Percentiles rank a stretch among this genome's conserved stretches.
These are phyloP conservation scores for Gandaritis pyraliata DNA, from an alignment of 2,888 invertebrate species.

Conservation along the genomic window DNA sequence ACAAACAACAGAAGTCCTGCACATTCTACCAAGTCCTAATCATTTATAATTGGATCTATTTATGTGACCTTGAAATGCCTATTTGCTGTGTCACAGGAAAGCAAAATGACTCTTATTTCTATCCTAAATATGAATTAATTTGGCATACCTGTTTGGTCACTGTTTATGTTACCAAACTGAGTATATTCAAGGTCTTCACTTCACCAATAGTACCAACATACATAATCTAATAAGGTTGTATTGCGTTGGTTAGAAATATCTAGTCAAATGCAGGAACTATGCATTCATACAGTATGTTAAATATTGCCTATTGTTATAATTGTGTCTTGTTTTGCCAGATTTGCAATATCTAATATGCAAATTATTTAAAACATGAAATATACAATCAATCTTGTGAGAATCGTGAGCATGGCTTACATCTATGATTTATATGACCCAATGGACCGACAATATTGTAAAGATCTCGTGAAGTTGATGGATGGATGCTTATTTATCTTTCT, in stretches of 20 bases:
- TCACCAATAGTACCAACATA: slow-evolving; percentile 25
- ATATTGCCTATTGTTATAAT: background rate
- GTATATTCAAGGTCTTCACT: slow-evolving; percentile 27
- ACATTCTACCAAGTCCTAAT: slow-evolving; percentile 3
- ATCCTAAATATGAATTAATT: background rate
- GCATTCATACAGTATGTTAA: background rate
- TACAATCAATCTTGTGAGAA: too few species aligned
- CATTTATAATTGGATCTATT: slow-evolving; percentile 8
- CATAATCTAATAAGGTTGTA: slow-evolving; percentile 34
- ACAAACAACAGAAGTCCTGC: background rate
- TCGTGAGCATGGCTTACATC: too few species aligned
- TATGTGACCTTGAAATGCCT: slow-evolving; percentile 26
- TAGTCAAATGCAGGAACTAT: background rate
- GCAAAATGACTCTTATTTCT: slow-evolving; percentile 6
- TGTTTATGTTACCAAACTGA: slow-evolving; percentile 17
- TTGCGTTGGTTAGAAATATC: slow-evolving; percentile 9
- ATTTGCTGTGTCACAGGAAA: slow-evolving; percentile 7
- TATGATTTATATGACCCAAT: too few species aligned
- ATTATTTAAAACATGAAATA: too few species aligned
- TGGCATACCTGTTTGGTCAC: slow-evolving; percentile 17
- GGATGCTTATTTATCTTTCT: too few species aligned
- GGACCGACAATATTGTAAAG: too few species aligned
- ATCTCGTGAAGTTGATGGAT: too few species aligned
- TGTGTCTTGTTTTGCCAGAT: background rate
- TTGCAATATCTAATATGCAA: too few species aligned